Evolutionary conservation across 2,797 vertebrate species (phyloP), one percentile per base, ranked within the genome.

Genomic region (Molossus alvarezi): DNA sequence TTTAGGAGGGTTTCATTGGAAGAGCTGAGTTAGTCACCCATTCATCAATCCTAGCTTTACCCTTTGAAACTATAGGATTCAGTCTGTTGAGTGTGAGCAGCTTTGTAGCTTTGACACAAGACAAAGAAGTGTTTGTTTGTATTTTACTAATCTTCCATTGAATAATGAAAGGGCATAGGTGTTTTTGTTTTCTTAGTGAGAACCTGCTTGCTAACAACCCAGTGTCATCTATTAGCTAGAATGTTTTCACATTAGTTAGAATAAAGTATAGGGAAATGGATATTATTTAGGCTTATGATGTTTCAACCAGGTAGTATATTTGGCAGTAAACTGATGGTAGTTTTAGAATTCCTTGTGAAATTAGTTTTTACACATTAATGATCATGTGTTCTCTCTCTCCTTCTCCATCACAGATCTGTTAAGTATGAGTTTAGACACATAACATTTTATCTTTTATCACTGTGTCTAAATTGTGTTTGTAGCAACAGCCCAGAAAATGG

Each of bases 181-280:
- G 55, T 76, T 90, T 89, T 87, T 60, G 13, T 89, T 94, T 86
- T 33, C 33, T 89, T 95, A 79, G 65, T 80, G 71, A 86, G 51
- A 87, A 45, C 27, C 62, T 79, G 55, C 89, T 88, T 88, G 45
- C 73, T 81, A 58, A 93, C 55, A 95, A 55, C 25, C 18, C 76
- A 69, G 41, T 85, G 64, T 92, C 53, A 75, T 64, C 33, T 88
- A 76, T 55, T 65, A 84, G 29, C 55, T 77, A 76, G 53, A 91
- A 73, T 91, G 64, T 92, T 93, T 95, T 96, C 58, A 82, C 64
- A 58, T 82, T 92, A 69, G 51, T 94, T 90, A 90, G 55, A 90
- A 79, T 65, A 64, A 94, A 88, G 14, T 90, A 62, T 72, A 53
- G 14, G 69, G 53, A 93, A 90, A 53, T 96, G 29, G 79, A 64